Conservation (phyloP, 2,797 vertebrate genomes). For the Leuciscus waleckii region DNA sequence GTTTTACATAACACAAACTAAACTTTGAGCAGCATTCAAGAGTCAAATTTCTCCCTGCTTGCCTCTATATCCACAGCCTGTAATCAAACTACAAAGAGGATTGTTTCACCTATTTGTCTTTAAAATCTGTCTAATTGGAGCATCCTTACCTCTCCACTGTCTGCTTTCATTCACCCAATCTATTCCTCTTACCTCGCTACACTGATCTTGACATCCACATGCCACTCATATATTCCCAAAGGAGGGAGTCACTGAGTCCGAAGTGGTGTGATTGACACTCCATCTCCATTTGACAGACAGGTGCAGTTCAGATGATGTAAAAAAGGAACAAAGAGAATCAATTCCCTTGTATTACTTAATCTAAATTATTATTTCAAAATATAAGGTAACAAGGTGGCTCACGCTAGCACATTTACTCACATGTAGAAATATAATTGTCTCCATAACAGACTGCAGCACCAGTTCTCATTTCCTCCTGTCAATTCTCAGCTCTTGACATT, state of each 20-base stretch:
- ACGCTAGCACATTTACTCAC: neutral
- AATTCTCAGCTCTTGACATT: slow-evolving; percentile 41
- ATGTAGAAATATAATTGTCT: neutral
- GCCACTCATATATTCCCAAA: slow-evolving; percentile 26
- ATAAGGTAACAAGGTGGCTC: neutral
- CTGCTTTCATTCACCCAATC: neutral
- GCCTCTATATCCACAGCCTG: neutral
- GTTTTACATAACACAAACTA: neutral
- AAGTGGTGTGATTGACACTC: slow-evolving; percentile 17
- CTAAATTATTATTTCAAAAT: neutral
- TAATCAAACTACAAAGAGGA: neutral
- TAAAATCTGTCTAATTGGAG: slow-evolving; percentile 2
- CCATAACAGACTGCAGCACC: neutral
- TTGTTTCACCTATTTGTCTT: neutral
- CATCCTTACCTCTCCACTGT: neutral
- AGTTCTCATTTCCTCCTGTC: neutral
- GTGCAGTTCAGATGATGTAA: neutral
- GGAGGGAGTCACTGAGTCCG: slow-evolving; percentile 12
- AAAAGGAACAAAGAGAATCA: slow-evolving; percentile 19
- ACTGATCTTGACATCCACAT: neutral
- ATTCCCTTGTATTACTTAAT: neutral
- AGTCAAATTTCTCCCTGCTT: neutral
- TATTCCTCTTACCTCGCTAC: neutral
- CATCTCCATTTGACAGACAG: slow-evolving; percentile 27
- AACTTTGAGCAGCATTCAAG: neutral